Percentiles rank a stretch among this genome's conserved stretches.
Evolutionary conservation across 2,113 vertebrate genomes (phyloP).

Genomic region (Lampris incognitus): DNA sequence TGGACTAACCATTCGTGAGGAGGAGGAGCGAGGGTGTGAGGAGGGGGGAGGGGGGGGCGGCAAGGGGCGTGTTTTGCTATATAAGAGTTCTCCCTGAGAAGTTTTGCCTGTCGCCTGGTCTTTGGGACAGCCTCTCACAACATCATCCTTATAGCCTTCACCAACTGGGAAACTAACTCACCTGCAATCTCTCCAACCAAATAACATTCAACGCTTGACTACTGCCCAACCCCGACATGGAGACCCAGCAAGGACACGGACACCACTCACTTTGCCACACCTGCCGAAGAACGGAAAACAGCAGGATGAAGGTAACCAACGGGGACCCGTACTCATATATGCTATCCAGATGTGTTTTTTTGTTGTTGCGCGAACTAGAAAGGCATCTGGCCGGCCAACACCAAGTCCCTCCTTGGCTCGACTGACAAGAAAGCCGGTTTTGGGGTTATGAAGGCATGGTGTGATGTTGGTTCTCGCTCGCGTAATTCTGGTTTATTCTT

Average conservation of each 20-base stretch:
- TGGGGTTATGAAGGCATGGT: background rate
- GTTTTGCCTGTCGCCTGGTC: constrained; percentile 87
- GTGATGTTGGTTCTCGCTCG: no score
- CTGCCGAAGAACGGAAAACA: constrained; percentile 79
- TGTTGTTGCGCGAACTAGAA: constrained; percentile 1
- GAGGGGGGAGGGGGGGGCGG: constrained; percentile 59
- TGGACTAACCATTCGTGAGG: constrained; percentile 54
- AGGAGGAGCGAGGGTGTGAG: constrained; percentile 58
- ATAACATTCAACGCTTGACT: constrained; percentile 65
- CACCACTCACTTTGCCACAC: constrained; percentile 80
- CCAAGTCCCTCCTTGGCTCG: constrained; percentile 4
- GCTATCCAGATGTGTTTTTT: constrained; percentile 9
- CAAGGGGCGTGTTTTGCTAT: constrained; percentile 84
- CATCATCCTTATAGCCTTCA: constrained; percentile 74
- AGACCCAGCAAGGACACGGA: constrained; percentile 80
- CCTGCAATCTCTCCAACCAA: constrained; percentile 78
- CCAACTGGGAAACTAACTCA: constrained; percentile 82
- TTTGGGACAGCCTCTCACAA: constrained; percentile 85
- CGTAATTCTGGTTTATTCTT: no score
- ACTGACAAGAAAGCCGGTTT: constrained; percentile 1
- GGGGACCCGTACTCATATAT: constrained; percentile 15
- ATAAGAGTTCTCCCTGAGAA: constrained; percentile 83
- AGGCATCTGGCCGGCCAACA: constrained; percentile 8
- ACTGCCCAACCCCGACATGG: constrained; percentile 79
- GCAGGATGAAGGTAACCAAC: constrained; percentile 80